These are phyloP conservation scores for Drosophila tanythrix DNA, from an alignment of 2,888 invertebrate genomes.

Conservation along the genomic window DNA sequence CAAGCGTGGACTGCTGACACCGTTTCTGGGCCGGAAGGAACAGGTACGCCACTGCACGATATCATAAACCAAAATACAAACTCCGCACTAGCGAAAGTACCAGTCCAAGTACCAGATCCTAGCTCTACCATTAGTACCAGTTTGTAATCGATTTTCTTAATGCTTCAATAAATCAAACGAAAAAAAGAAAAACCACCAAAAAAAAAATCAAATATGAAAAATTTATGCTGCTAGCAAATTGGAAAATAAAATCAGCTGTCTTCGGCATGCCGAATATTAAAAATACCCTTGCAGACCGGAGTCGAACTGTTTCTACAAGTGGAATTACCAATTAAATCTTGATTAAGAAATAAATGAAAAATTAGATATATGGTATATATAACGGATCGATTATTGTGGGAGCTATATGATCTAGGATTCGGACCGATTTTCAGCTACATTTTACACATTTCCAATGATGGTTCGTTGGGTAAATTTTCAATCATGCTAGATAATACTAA, in stretches of 20 bases:
- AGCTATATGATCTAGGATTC: neutral
- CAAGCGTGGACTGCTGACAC: constrained; percentile 86
- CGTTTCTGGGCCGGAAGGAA: constrained; percentile 85
- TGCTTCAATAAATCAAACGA: constrained; percentile 75
- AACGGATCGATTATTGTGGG: neutral
- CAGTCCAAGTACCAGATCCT: constrained; percentile 29
- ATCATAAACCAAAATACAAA: constrained; percentile 79
- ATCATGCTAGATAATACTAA: neutral
- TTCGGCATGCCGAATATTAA: neutral
- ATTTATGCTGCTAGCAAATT: constrained; percentile 42
- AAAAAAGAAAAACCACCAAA: constrained; percentile 16
- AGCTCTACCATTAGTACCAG: constrained; percentile 66
- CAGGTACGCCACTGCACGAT: constrained; percentile 85
- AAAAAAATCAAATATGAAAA: constrained; percentile 30
- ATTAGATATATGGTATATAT: too few relatives aligned
- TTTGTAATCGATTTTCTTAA: constrained; percentile 71
- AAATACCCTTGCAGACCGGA: constrained; percentile 1
- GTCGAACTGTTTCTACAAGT: neutral
- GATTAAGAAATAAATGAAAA: neutral
- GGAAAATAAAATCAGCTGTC: neutral
- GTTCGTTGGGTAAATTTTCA: neutral
- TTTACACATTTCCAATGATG: neutral
- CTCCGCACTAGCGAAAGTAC: constrained; percentile 38
- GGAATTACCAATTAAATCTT: neutral
- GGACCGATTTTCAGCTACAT: neutral